A percentile compares a stretch with the other conserved stretches of the same genome.
These are phyloP conservation scores for Psilopsiagon aymara DNA, from an alignment of 2,113 vertebrate species.

Conservation along the genomic window DNA sequence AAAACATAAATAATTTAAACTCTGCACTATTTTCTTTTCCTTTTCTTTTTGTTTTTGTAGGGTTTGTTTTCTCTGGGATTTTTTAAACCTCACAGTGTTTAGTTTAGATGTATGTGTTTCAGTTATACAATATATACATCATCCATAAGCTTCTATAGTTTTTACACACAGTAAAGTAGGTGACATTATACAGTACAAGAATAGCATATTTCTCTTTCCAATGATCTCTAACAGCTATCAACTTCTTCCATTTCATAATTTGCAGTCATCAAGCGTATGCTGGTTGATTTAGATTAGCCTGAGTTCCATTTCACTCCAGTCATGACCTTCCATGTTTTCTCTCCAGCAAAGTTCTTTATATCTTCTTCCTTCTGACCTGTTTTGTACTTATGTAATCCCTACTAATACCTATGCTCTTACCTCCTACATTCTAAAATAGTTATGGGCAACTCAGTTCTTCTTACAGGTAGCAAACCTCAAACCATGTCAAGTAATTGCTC, in stretches of 20 bases:
- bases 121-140: not conserved
- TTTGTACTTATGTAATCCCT: not conserved
- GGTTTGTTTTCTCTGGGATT: accelerated
- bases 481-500: not conserved
- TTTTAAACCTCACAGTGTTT: not conserved
- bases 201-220: not conserved
- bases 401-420: not conserved
- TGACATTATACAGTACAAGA: not conserved
- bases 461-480: not conserved
- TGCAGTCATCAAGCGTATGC: not conserved
- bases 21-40: not conserved
- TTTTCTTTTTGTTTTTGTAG: not conserved
- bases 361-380: not conserved
- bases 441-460: not conserved
- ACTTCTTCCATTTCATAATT: not conserved
- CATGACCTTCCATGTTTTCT: not conserved
- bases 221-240: not conserved
- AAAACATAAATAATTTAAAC: not conserved
- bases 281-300: not conserved
- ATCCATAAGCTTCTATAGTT: not conserved
- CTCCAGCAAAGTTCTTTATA: not conserved
- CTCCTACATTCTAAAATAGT: not conserved
- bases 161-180: not conserved
- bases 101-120: not conserved
- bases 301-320: not conserved